phyloP scores from a whole-genome alignment of 2,113 vertebrate genomes.

The Salvelinus alpinus region DNA sequence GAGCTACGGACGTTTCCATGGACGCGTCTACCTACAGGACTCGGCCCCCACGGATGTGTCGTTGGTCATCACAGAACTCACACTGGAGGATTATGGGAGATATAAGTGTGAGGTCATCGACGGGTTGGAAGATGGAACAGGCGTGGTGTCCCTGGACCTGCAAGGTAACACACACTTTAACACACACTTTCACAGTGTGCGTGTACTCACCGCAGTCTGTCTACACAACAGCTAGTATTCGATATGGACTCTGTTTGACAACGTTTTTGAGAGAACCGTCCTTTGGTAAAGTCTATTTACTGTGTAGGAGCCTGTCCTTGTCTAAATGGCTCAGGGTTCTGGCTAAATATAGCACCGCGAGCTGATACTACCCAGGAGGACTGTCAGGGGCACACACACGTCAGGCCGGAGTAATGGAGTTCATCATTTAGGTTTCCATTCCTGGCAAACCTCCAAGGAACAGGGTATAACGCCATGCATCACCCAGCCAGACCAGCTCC shows the following conservation, averaged over 20 bases:
- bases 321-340: constrained; percentile 11
- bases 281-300: constrained; percentile 5
- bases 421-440: constrained; percentile 3
- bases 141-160: constrained; percentile 85
- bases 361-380: constrained; percentile 23
- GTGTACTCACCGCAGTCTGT: too few relatives aligned
- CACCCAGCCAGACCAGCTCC: constrained; percentile 19
- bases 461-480: neutral
- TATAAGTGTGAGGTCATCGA: constrained; percentile 98
- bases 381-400: constrained; percentile 30
- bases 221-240: too few relatives aligned
- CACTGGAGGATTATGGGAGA: constrained; percentile 90
- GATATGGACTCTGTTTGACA: too few relatives aligned
- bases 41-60: constrained; percentile 86
- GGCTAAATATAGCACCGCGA: constrained; percentile 46
- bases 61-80: constrained; percentile 84
- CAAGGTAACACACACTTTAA: constrained; percentile 76
- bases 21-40: constrained; percentile 82
- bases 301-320: constrained; percentile 22
- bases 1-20: constrained; percentile 88
- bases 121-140: constrained; percentile 88
- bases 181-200: neutral
- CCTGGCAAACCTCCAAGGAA: neutral
- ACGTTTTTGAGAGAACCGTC: too few relatives aligned
- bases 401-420: neutral